Base-by-base conservation (phyloP, 2,797 vertebrate species). In the Peromyscus eremicus region DNA sequence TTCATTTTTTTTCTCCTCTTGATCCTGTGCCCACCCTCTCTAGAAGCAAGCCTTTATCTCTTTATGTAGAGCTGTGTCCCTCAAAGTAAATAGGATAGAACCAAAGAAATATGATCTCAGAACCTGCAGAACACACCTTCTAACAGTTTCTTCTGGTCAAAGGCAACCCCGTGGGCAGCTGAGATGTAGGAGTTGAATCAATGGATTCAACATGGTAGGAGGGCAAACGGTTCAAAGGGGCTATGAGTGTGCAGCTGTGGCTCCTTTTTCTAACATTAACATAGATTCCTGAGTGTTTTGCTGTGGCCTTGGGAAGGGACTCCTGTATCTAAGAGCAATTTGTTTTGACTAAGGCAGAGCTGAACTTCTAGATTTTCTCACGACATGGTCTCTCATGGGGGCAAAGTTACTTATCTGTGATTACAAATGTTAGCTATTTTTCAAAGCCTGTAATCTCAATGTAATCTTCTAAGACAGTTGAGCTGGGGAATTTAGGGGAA, bases 381-480 rank as follows among this genome's bases (percentile, higher is more conserved):
- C 52, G 37, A 80, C 19, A 43, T 71, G 5, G 68, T 76, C 94
- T 93, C 25, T 17, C 68, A 64, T 57, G 29, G 25, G 2, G 13
- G 40, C 52, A 37, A 62, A 77, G 6, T 60, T 92, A 21, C 37
- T 86, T 93, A 29, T 82, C 85, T 93, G 37, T 89, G n/a, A 86
- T 88, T 70, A 66, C 9, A 82, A 57, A 27, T 19, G 9, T 55
- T 81, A 94, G 57, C 17, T 81, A 60, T 11, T 55, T 79, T 70
- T 49, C 91, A 89, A 91, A 57, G 17, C 66, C 84, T 85, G 34
- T 70, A 79, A 92, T 81, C 83, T 94, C 25, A n/a, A 4, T 57
- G 46, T 89, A 88, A 70, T 85, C 8, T 52, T 13, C 12, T 87
- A 19, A 43, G 55, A 37, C 66, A 93, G 32, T 19, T 96, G 46